phyloP scores from a whole-genome alignment of 1,140 invertebrate species.

The Ylistrum balloti region DNA sequence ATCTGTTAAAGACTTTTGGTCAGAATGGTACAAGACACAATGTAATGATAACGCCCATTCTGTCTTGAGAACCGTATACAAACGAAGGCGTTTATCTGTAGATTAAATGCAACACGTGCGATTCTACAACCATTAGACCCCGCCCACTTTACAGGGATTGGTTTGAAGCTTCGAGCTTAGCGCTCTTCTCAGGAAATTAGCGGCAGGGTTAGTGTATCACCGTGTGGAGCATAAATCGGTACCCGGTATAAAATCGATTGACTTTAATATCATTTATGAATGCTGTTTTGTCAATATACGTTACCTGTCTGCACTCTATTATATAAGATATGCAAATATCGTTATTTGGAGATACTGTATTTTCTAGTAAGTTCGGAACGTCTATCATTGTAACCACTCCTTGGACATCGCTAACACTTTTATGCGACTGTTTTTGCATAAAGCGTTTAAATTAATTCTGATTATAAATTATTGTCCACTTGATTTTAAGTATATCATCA shows the following conservation, averaged over 20 bases:
- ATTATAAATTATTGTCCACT: no score
- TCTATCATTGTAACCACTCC: no score
- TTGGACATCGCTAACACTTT: no score
- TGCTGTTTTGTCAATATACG: not conserved
- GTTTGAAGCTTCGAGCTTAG: not conserved
- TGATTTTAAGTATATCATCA: no score
- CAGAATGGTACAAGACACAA: not conserved
- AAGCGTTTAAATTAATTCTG: no score
- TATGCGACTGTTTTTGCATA: no score
- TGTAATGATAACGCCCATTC: not conserved
- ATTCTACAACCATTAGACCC: not conserved
- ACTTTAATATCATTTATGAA: not conserved
- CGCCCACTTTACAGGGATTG: constrained; percentile 11
- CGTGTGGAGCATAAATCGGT: not conserved
- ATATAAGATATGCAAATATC: not conserved
- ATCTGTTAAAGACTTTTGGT: not conserved
- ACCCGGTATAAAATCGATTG: not conserved
- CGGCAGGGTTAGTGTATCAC: not conserved
- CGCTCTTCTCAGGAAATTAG: not conserved
- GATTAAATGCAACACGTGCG: not conserved
- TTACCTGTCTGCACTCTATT: not conserved
- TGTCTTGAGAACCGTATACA: not conserved
- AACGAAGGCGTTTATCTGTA: not conserved
- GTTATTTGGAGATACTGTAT: no score
- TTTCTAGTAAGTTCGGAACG: no score